Percentiles rank a stretch among this genome's conserved stretches.
These are phyloP conservation scores for Netelia fuscicornis DNA, from an alignment of 2,888 invertebrate species.

Conservation along the genomic window DNA sequence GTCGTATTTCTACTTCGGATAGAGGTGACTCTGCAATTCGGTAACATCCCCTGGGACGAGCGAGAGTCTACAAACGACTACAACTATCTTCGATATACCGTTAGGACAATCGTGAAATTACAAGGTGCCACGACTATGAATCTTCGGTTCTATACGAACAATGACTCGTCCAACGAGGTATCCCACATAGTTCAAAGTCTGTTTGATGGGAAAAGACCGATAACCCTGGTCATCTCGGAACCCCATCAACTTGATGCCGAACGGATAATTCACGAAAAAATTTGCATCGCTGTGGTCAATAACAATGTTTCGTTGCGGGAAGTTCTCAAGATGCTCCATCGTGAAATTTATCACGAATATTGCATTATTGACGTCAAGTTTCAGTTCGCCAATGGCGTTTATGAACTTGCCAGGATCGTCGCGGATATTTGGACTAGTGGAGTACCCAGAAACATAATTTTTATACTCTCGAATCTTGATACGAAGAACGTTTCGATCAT, in stretches of 20 bases:
- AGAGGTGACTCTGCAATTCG: conserved; percentile 58
- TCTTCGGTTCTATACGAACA: conserved; percentile 28
- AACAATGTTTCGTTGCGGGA: conserved; percentile 8
- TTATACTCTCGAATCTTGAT: conserved; percentile 29
- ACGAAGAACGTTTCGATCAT: conserved; percentile 8
- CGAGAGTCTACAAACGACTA: conserved; percentile 30
- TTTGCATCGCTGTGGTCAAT: conserved; percentile 26
- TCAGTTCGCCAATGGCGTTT: conserved; percentile 7
- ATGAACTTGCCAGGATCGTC: conserved; percentile 29
- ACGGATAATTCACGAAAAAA: conserved; percentile 20
- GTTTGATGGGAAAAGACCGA: conserved; percentile 25
- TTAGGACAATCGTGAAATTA: conserved; percentile 58
- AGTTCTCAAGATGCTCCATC: conserved; percentile 35
- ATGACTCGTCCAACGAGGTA: conserved; percentile 34
- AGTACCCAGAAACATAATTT: conserved; percentile 51
- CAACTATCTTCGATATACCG: conserved; percentile 52
- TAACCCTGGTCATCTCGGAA: conserved; percentile 31
- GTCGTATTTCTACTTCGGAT: conserved; percentile 49
- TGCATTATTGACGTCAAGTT: conserved; percentile 46
- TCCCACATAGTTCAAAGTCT: conserved; percentile 10
- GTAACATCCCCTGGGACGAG: conserved; percentile 42
- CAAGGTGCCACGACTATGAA: conserved; percentile 25
- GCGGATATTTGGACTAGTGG: conserved; percentile 45
- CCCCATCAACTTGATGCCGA: neutral
- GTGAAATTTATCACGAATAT: conserved; percentile 38